Conservation (phyloP, 2,797 vertebrate genomes). For the Epinephelus malabaricus region DNA sequence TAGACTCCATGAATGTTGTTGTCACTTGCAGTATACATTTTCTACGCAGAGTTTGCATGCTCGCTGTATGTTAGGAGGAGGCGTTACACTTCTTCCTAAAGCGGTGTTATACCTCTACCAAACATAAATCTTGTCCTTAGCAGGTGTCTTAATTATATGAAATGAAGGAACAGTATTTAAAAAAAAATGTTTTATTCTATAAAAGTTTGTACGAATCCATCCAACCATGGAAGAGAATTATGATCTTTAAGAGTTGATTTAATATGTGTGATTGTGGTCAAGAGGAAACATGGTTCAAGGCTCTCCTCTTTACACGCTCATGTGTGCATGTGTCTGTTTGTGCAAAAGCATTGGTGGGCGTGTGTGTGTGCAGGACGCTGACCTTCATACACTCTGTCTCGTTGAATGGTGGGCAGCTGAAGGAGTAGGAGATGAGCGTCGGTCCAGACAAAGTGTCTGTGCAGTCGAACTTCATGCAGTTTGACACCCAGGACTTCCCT, state of each 20-base stretch:
- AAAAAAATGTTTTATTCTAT: too few species aligned
- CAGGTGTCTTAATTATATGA: too few species aligned
- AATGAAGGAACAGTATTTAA: too few species aligned
- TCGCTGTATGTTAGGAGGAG: too few species aligned
- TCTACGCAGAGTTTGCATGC: too few species aligned
- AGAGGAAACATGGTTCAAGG: neutral
- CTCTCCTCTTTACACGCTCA: too few species aligned
- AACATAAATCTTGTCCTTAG: too few species aligned
- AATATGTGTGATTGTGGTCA: neutral
- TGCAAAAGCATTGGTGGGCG: neutral
- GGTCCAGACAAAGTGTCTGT: slow-evolving; percentile 89
- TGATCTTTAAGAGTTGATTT: neutral
- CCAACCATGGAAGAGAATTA: neutral
- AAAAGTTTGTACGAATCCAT: neutral
- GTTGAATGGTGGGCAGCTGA: slow-evolving; percentile 96
- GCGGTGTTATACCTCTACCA: too few species aligned
- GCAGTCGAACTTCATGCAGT: slow-evolving; percentile 93
- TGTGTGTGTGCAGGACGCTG: slow-evolving; percentile 64
- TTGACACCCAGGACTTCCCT: slow-evolving; percentile 91
- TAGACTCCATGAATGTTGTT: too few species aligned
- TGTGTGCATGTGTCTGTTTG: neutral
- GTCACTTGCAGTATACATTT: too few species aligned
- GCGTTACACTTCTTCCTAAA: too few species aligned
- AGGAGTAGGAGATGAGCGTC: slow-evolving; percentile 91
- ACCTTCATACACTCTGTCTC: slow-evolving; percentile 97